These are phyloP conservation scores for Styela plicata DNA, from an alignment of 23 tunicate species.

Conservation along the genomic window DNA sequence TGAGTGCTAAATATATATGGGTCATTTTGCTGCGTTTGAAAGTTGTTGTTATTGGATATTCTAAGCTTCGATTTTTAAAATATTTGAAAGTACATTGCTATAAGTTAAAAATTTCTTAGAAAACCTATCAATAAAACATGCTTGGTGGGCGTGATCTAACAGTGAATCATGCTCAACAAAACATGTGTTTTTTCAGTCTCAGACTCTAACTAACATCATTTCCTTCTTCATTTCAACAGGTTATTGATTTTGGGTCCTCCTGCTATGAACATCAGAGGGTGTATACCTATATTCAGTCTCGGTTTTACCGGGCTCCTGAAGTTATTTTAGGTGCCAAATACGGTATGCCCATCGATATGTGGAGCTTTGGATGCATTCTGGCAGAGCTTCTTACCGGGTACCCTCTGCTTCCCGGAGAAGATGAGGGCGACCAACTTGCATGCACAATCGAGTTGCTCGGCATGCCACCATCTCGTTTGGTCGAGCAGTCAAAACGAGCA, in stretches of 20 bases:
- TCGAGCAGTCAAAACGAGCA: slow-evolving; percentile 92
- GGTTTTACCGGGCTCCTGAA: slow-evolving; percentile 98
- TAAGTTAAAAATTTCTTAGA: too few species aligned
- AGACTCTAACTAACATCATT: too few species aligned
- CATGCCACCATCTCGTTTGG: slow-evolving; percentile 88
- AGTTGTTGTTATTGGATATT: too few species aligned
- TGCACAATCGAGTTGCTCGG: slow-evolving; percentile 96
- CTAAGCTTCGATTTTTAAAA: too few species aligned
- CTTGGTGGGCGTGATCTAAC: too few species aligned
- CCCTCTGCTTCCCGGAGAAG: slow-evolving; percentile 96
- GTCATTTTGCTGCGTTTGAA: too few species aligned
- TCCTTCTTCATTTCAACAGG: slow-evolving; percentile 52
- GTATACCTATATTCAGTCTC: slow-evolving; percentile 97
- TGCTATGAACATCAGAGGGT: slow-evolving; percentile 98
- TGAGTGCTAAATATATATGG: too few species aligned
- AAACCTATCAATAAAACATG: too few species aligned
- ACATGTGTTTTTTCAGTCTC: too few species aligned
- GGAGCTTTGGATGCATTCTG: slow-evolving; percentile 99
- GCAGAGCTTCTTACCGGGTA: slow-evolving; percentile 99
- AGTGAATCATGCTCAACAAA: too few species aligned
- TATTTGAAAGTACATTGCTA: too few species aligned
- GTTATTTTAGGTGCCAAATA: slow-evolving; percentile 88
- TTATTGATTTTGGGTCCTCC: slow-evolving; percentile 98
- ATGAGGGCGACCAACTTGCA: slow-evolving; percentile 97
- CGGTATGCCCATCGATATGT: slow-evolving; percentile 98